Evolutionary conservation across 2,113 vertebrate species (phyloP).

Genomic region (Tricholaema leucomelas): DNA sequence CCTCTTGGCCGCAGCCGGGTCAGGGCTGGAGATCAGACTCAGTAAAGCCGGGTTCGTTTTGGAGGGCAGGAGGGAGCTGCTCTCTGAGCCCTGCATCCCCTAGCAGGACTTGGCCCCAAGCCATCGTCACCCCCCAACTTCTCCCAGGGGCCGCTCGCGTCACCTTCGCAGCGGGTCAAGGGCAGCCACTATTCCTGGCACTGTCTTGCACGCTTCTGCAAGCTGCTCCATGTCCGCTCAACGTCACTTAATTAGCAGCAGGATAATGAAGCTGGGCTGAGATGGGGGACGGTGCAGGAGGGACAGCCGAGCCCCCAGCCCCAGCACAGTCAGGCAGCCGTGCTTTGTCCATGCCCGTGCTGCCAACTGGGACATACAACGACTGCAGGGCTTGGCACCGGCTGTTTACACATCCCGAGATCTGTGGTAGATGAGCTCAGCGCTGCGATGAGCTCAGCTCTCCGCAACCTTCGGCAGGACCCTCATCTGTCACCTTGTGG

Average conservation of each 20-base stretch:
- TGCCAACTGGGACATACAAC: neutral
- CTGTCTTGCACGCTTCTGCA: fast-evolving
- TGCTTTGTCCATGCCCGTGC: neutral
- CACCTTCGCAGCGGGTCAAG: neutral
- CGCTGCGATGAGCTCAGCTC: neutral
- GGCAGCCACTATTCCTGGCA: neutral
- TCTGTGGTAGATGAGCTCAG: neutral
- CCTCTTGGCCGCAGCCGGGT: neutral
- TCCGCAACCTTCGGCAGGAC: fast-evolving
- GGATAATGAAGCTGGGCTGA: neutral
- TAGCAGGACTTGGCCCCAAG: neutral
- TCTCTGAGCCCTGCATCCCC: fast-evolving
- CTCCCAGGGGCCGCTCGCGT: neutral
- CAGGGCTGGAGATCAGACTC: neutral
- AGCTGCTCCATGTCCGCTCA: neutral
- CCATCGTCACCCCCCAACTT: fast-evolving
- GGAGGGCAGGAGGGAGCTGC: neutral
- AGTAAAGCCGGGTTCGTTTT: neutral
- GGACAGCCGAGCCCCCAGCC: neutral
- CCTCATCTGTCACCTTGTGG: fast-evolving
- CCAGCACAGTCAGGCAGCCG: neutral
- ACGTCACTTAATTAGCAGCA: fast-evolving
- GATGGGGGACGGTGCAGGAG: neutral
- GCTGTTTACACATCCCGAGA: neutral
- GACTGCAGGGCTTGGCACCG: neutral